Evolutionary conservation across 37 sponge, comb jelly and placozoan species (phyloP), one percentile per base, ranked within the genome.

Genomic region (Tethya wilhelma): DNA sequence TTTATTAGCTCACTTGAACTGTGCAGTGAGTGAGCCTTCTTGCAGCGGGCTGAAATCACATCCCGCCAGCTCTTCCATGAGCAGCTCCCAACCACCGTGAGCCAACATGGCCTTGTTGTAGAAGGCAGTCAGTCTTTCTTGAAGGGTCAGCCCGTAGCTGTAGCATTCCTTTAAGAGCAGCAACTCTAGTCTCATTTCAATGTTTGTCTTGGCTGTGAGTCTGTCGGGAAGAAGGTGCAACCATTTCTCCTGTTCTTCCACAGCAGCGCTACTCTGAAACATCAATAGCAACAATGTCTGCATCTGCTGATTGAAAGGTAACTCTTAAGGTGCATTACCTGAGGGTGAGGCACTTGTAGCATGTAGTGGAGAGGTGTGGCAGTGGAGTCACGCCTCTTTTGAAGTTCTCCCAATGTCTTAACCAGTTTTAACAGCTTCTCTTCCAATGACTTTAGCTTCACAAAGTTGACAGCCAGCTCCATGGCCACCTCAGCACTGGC

Each of bases 181-280:
- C 36, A 79, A 23, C 64, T 90, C 84, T 28, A 90, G 11, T 25
- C 85, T 74, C 67, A 82, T 42, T 39, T 91, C 91, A 78, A 73
- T 78, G 73, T 77, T 91, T 38, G 91, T 91, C 73, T 91, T 91
- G 1, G 59, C 79, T 1, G 91, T 91, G 7, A 91, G 75, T 32
- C 46, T 59, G 55, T 91, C 91, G 11, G 83, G 77, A 6, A 91
- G 79, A 33, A 73, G n/a, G 68, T 91, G 91, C 0, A 91, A 19
- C 77, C 74, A 81, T 34, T 71, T 20, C 56, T 75, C 23, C 33
- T 25, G 64, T 23, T 57, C 43, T 20, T 57, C 76, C 12, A 72
- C 53, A 49, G n/a, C n/a, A n/a, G n/a, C n/a, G n/a, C n/a, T n/a
- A n/a, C n/a, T n/a, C n/a, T n/a, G n/a, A 49, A 49, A 49, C 53